phyloP scores from a whole-genome alignment of 2,888 invertebrate genomes.

The Aphrophora alni region DNA sequence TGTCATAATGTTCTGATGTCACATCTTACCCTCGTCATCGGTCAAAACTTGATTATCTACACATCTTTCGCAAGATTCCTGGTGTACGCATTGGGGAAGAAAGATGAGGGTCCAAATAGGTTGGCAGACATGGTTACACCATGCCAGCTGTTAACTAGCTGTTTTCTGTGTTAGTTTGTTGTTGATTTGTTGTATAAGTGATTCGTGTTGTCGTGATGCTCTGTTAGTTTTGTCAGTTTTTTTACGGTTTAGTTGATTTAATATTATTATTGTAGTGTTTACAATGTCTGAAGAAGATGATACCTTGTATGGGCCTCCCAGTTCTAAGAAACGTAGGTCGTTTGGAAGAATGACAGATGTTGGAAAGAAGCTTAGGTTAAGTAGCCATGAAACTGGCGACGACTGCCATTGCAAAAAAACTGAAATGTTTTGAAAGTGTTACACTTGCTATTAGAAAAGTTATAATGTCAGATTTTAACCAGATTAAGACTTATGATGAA shows the following conservation, averaged over 20 bases:
- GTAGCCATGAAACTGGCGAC: conserved; percentile 15
- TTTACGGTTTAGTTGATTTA: too few species aligned
- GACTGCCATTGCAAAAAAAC: not conserved
- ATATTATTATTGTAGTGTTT: too few species aligned
- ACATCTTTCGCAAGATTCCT: too few species aligned
- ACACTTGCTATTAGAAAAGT: not conserved
- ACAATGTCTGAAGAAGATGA: too few species aligned
- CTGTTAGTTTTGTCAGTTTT: too few species aligned
- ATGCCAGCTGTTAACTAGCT: not conserved
- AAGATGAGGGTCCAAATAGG: not conserved
- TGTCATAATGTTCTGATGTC: too few species aligned
- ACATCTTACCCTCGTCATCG: too few species aligned
- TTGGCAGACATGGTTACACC: not conserved
- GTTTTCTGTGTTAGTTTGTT: not conserved
- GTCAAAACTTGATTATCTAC: too few species aligned
- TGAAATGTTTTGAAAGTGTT: conserved; percentile 16
- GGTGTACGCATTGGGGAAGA: too few species aligned
- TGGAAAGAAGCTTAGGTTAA: conserved; percentile 12
- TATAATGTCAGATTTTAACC: not conserved
- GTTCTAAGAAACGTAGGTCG: conserved; percentile 15
- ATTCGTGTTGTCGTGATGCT: too few species aligned
- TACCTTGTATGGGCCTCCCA: not conserved
- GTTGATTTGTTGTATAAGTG: not conserved
- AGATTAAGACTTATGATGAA: not conserved
- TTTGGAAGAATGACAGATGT: conserved; percentile 20